Conservation (phyloP, 2,797 vertebrate genomes). For the Tauraco hartlaubi region DNA sequence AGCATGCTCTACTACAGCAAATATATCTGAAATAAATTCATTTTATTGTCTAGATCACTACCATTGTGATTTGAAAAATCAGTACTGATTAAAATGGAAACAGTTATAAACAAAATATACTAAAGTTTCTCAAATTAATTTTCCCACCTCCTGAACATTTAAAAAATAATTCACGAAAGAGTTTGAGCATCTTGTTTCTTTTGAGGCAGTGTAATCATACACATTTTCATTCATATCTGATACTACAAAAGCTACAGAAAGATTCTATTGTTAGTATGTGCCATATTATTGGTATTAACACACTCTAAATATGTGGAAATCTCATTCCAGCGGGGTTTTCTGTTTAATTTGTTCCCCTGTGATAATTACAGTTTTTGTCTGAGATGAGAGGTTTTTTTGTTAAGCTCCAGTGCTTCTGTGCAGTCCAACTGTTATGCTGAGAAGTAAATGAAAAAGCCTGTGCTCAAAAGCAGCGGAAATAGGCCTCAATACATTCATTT, state of each 20-base stretch:
- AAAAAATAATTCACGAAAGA: conserved; percentile 17
- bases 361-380: conserved; percentile 79
- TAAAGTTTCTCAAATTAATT: conserved; percentile 11
- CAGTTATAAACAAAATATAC: background rate
- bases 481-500: conserved; percentile 38
- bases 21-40: background rate
- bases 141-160: background rate
- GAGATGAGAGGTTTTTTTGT: conserved; percentile 71
- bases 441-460: conserved; percentile 65
- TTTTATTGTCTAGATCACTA: background rate
- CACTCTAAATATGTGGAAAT: conserved; percentile 69
- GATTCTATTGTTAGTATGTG: conserved; percentile 50
- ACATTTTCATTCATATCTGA: conserved; percentile 60
- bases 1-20: background rate
- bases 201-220: conserved; percentile 19
- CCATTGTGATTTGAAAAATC: background rate
- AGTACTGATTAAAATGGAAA: background rate
- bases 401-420: conserved; percentile 71
- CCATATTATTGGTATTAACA: conserved; percentile 69
- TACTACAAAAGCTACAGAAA: conserved; percentile 59
- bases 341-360: conserved; percentile 75
- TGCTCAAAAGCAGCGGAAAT: conserved; percentile 39
- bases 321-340: conserved; percentile 56
- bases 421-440: conserved; percentile 60
- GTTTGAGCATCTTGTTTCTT: conserved; percentile 48